Conservation (phyloP, 2,797 vertebrate species). For the Pseudotriccus pelzelni region DNA sequence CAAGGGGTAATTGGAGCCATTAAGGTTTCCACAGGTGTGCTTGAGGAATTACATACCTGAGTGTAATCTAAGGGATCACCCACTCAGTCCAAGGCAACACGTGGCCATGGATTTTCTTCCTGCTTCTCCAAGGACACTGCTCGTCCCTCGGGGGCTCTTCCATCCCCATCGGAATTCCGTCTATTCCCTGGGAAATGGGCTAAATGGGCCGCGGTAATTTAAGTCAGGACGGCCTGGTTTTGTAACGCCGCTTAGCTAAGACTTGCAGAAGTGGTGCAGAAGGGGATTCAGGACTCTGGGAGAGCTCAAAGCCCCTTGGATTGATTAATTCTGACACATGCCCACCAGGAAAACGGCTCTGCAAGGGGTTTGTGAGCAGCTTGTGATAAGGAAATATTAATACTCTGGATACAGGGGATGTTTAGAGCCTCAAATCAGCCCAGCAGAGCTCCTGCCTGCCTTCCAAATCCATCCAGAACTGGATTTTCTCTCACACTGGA, state of each 20-base stretch:
- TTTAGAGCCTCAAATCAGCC: neutral
- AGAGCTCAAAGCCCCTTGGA: neutral
- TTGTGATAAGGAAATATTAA: neutral
- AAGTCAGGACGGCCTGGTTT: neutral
- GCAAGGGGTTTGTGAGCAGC: neutral
- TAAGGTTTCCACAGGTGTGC: conserved; percentile 8
- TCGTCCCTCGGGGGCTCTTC: neutral
- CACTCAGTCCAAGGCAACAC: neutral
- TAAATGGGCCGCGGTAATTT: fast-evolving
- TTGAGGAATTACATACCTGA: conserved; percentile 3
- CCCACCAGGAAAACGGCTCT: neutral
- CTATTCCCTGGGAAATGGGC: too few relatives aligned
- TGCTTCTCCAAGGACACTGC: neutral
- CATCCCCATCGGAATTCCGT: neutral
- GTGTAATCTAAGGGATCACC: neutral
- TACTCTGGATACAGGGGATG: neutral
- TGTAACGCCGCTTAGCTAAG: neutral
- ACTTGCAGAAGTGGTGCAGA: neutral
- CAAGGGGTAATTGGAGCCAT: neutral
- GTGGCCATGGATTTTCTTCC: neutral
- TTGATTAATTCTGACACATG: neutral
- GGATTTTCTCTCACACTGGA: neutral
- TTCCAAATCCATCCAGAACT: neutral
- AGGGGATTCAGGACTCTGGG: neutral
- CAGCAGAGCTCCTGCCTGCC: neutral